Evolutionary conservation across 2,888 invertebrate genomes (phyloP).

Genomic region (Xestia xanthographa): DNA sequence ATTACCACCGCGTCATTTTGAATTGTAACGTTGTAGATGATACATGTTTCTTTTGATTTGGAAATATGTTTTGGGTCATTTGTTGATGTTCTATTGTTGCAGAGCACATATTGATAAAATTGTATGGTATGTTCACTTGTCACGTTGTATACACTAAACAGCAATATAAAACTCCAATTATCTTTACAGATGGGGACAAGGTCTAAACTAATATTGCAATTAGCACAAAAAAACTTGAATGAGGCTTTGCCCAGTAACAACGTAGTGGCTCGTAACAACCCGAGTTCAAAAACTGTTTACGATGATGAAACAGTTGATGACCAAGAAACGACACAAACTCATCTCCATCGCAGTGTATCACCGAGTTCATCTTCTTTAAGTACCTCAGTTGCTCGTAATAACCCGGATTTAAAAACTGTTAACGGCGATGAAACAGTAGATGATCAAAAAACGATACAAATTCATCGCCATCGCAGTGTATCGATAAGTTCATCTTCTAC

Average conservation of each 20-base stretch:
- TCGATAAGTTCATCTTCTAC: constrained; percentile 12
- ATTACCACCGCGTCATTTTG: constrained; percentile 10
- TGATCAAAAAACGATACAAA: constrained; percentile 10
- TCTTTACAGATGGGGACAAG: constrained; percentile 27
- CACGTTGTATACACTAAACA: constrained; percentile 17
- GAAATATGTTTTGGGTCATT: constrained; percentile 14
- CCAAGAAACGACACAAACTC: constrained; percentile 5
- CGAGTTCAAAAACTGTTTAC: constrained; percentile 4
- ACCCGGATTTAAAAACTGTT: constrained; percentile 8
- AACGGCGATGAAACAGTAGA: constrained; percentile 7
- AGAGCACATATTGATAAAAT: constrained; percentile 6
- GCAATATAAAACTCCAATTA: constrained; percentile 7
- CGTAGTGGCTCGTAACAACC: not conserved
- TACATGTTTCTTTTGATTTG: not conserved
- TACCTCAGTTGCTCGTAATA: constrained; percentile 4
- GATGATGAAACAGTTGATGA: not conserved
- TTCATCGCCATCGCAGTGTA: constrained; percentile 17
- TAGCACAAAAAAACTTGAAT: not conserved
- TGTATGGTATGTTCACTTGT: not conserved
- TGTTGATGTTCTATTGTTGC: constrained; percentile 15
- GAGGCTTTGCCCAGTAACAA: constrained; percentile 8
- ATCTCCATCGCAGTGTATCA: constrained; percentile 4
- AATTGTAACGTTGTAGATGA: constrained; percentile 13
- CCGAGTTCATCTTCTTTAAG: not conserved
- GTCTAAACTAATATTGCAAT: constrained; percentile 9